Base-by-base conservation (phyloP, 2,888 invertebrate species). In the Meiosimyza platycephala region DNA sequence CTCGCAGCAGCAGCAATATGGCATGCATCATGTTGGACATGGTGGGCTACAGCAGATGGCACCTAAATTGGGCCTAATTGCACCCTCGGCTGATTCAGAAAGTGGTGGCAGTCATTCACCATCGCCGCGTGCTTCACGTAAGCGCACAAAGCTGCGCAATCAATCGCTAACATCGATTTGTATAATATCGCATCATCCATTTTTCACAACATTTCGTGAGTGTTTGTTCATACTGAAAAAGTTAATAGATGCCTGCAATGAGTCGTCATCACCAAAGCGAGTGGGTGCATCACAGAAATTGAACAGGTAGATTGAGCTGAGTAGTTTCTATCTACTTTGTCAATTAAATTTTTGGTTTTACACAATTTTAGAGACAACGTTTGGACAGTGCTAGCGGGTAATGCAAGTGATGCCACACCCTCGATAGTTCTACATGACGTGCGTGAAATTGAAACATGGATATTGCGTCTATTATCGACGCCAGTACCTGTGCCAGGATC, bases 361-460 rank as follows among this genome's bases (percentile, higher is more conserved):
- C 40, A 16, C n/a, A 48, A 75, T 79, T 79, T 81, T 73, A 97
- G 97, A 85, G 97, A 99, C 85, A 95, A 95, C 59, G 96, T 99
- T 60, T 99, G 99, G 99, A 95, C 96, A 77, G 95, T 97, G 64
- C 86, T 99, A 76, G 95, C 97, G 50, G 95, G 95, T 0, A 93
- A 94, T 86, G 90, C 92, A 47, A 91, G 92, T 80, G 95, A 95
- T 78, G 92, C 92, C 73, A 93, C 94, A 18, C 94, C 96, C 2
- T 94, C 95, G 1, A 94, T 95, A 76, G 95, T 99, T 16, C 90
- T 98, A 80, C 98, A 98, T 87, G 98, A 99, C 88, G 96, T 99
- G 55, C 92, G 95, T 79, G 98, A 99, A 89, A 96, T 99, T 78
- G 99, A 99, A 89, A 99, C 98, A 9, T 99, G 99, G 99, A 98